phyloP scores from a whole-genome alignment of 2,113 vertebrate species.

The Felis chaus region DNA sequence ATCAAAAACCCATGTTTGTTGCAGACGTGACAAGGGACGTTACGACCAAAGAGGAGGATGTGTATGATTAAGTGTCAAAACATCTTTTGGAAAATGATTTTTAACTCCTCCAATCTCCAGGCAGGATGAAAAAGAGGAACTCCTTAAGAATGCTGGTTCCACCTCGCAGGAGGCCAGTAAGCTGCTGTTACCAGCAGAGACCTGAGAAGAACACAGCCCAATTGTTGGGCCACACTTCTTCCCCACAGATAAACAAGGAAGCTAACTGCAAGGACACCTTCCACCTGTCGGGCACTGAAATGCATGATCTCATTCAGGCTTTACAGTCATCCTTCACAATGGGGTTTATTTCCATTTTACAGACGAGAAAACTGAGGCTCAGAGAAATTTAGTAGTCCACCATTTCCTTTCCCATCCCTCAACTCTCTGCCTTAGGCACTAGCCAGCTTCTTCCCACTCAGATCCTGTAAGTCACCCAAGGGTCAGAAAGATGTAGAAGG shows the following conservation, averaged over 20 bases:
- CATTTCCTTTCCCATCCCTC: background rate
- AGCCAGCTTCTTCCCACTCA: background rate
- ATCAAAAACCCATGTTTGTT: conserved; percentile 24
- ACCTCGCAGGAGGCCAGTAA: background rate
- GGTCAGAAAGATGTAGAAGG: background rate
- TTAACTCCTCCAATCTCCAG: conserved; percentile 55
- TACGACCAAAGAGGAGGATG: conserved; percentile 37
- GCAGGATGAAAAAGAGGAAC: conserved; percentile 26
- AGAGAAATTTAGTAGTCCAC: background rate
- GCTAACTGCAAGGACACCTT: background rate
- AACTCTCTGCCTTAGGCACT: background rate
- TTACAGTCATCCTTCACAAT: background rate
- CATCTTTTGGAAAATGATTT: conserved; percentile 57
- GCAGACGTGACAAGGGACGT: conserved; percentile 15
- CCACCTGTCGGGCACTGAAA: fast-evolving
- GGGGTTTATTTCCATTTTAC: background rate
- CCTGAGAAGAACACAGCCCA: background rate
- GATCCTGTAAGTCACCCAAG: background rate
- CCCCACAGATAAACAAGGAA: background rate
- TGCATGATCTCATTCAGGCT: background rate
- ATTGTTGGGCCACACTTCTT: fast-evolving
- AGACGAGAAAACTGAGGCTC: conserved; percentile 14
- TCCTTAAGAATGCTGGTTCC: background rate
- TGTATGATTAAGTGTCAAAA: conserved; percentile 69
- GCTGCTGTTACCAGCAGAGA: background rate